Percentiles rank a stretch among this genome's conserved stretches.
Evolutionary conservation across 2,113 vertebrate species (phyloP).

Genomic region (Rhabdomys dilectus): DNA sequence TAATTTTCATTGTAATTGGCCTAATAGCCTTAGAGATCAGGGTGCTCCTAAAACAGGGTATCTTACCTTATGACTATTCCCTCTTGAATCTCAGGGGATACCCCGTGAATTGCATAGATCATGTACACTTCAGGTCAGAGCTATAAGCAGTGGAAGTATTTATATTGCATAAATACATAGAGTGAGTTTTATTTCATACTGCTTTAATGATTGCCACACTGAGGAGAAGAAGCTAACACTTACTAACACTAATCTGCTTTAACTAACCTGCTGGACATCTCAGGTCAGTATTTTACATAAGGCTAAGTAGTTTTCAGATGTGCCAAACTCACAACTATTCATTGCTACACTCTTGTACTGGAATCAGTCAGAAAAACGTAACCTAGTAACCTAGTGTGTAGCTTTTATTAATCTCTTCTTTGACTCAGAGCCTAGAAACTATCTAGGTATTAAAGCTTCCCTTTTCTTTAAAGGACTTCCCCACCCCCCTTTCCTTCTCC

Average conservation of each 20-base stretch:
- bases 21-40: background rate
- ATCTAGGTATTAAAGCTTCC: background rate
- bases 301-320: background rate
- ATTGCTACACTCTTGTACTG: background rate
- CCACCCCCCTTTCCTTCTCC: no score
- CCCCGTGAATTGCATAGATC: background rate
- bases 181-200: constrained; percentile 1
- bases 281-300: constrained; percentile 25
- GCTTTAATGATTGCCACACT: background rate
- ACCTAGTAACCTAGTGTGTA: background rate
- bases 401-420: constrained; percentile 40
- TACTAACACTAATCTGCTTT: background rate
- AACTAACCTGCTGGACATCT: constrained; percentile 3
- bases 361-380: constrained; percentile 11
- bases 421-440: constrained; percentile 12
- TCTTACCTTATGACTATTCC: background rate
- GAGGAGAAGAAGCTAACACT: constrained; percentile 20
- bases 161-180: background rate
- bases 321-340: background rate
- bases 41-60: background rate
- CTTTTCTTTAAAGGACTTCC: background rate
- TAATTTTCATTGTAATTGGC: background rate
- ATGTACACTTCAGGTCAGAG: background rate
- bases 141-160: background rate
- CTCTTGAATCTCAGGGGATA: background rate